Conservation (phyloP, 2,113 vertebrate species). For the Corynorhinus townsendii region DNA sequence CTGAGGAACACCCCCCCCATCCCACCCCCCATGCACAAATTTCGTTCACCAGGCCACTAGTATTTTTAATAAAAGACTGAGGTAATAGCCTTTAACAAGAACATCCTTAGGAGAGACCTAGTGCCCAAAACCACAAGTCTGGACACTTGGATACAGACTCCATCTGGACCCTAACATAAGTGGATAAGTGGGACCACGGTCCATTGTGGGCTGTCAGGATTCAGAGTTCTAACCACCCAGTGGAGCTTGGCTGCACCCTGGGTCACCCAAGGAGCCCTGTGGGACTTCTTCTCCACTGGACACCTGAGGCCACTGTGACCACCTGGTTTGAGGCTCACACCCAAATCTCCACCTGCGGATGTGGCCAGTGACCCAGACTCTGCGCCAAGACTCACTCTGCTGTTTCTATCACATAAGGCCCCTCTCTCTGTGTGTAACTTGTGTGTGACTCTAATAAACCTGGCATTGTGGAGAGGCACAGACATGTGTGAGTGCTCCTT, state of each 20-base stretch:
- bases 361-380: not conserved
- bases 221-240: not conserved
- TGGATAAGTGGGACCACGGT: not conserved
- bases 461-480: not conserved
- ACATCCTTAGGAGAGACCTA: not conserved
- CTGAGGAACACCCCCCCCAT: no score
- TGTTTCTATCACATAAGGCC: not conserved
- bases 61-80: not conserved
- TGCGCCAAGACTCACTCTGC: not conserved
- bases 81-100: not conserved
- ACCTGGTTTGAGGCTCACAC: not conserved
- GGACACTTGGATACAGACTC: not conserved
- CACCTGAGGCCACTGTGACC: not conserved
- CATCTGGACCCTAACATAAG: not conserved
- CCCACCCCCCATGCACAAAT: no score
- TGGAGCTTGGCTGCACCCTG: not conserved
- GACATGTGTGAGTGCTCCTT: not conserved
- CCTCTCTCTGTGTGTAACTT: not conserved
- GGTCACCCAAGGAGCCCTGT: not conserved
- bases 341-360: not conserved
- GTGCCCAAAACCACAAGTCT: not conserved
- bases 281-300: not conserved
- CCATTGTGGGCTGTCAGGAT: not conserved
- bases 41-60: no score
- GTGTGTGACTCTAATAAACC: not conserved